These are phyloP conservation scores for Chloebia gouldiae DNA, from an alignment of 2,113 vertebrate species.

Conservation along the genomic window DNA sequence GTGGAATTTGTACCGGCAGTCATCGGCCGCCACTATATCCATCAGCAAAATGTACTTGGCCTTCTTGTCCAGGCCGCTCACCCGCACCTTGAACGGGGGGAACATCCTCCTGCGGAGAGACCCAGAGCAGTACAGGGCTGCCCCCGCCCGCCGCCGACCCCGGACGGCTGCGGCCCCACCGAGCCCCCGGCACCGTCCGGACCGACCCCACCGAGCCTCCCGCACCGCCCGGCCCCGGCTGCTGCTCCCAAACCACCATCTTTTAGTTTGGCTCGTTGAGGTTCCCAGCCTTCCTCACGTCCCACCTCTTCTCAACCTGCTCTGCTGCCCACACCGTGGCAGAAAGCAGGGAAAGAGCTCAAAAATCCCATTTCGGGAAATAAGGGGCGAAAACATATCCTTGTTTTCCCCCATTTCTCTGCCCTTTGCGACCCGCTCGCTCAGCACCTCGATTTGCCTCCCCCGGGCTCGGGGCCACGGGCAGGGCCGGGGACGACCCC, in stretches of 20 bases:
- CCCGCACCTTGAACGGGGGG: conserved; percentile 96
- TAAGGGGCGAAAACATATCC: accelerated
- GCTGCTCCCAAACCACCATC: background rate
- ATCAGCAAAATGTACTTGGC: conserved; percentile 97
- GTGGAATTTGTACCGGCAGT: conserved; percentile 98
- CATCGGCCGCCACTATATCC: conserved; percentile 98
- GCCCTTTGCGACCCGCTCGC: background rate
- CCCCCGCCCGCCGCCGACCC: background rate
- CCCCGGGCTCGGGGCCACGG: background rate
- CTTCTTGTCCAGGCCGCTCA: conserved; percentile 97
- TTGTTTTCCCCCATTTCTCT: background rate
- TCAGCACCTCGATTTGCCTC: background rate
- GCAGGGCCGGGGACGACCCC: background rate
- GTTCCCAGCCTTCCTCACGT: background rate
- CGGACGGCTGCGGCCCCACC: background rate
- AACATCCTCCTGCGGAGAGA: conserved; percentile 91
- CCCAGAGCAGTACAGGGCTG: conserved; percentile 13
- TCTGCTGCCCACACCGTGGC: background rate
- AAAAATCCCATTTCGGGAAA: background rate
- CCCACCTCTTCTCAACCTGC: background rate
- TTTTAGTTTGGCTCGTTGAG: background rate
- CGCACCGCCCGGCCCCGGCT: background rate
- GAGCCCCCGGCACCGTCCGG: background rate
- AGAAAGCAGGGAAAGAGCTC: background rate
- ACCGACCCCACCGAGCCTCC: background rate